Conservation (phyloP, 2,888 invertebrate species). For the Drosophila ustulata region DNA sequence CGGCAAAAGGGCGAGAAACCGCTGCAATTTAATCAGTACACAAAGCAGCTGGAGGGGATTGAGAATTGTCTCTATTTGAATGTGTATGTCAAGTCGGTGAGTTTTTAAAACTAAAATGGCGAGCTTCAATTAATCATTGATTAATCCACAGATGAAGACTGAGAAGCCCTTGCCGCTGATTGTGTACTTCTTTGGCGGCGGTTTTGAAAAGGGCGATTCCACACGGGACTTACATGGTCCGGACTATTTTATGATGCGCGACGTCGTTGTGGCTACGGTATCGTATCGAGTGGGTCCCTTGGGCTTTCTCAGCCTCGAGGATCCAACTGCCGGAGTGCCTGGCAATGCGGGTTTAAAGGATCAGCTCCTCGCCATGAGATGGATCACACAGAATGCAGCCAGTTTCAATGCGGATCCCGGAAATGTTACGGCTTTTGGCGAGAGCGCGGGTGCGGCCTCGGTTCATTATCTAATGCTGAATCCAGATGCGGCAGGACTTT, state of each 20-base stretch:
- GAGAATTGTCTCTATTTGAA: slow-evolving; percentile 87
- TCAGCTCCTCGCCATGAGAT: slow-evolving; percentile 85
- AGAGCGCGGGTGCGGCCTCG: slow-evolving; percentile 86
- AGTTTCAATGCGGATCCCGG: slow-evolving; percentile 85
- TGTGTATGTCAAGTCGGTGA: slow-evolving; percentile 83
- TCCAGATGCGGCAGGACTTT: slow-evolving; percentile 83
- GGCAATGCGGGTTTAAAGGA: slow-evolving; percentile 87
- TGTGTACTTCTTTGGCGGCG: slow-evolving; percentile 86
- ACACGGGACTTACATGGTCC: slow-evolving; percentile 83
- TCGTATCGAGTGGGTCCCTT: slow-evolving; percentile 86
- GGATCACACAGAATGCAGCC: slow-evolving; percentile 85
- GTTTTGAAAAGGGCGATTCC: slow-evolving; percentile 85
- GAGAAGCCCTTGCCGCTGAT: slow-evolving; percentile 81
- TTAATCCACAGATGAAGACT: slow-evolving; percentile 44
- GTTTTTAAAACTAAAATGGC: slow-evolving; percentile 1
- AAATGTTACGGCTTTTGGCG: slow-evolving; percentile 86
- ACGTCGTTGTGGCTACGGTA: slow-evolving; percentile 85
- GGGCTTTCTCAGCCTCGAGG: slow-evolving; percentile 85
- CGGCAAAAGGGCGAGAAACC: slow-evolving; percentile 80
- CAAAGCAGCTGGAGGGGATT: slow-evolving; percentile 82
- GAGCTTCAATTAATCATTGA: background rate
- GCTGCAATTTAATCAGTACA: slow-evolving; percentile 79
- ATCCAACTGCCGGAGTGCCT: slow-evolving; percentile 84
- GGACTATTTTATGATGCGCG: slow-evolving; percentile 85
- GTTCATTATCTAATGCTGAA: slow-evolving; percentile 85